phyloP scores from a whole-genome alignment of 2,888 invertebrate species.

The Labia minor region DNA sequence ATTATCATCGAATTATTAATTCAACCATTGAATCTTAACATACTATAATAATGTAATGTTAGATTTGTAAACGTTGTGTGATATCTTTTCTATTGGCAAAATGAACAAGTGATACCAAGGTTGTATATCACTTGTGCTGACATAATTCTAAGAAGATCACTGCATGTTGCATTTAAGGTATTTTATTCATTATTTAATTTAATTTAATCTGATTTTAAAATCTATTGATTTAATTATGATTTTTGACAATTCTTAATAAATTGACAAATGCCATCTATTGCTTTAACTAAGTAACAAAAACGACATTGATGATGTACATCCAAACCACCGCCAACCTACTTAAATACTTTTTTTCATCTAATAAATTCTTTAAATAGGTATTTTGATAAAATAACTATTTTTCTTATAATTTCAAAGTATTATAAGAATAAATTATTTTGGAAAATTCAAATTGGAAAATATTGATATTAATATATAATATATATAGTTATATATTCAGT shows the following conservation, averaged over 20 bases:
- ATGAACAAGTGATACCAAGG: neutral
- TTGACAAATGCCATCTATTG: neutral
- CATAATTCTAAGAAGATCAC: neutral
- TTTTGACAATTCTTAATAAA: neutral
- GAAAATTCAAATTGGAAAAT: too few relatives aligned
- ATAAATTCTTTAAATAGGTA: neutral
- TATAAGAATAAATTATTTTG: too few relatives aligned
- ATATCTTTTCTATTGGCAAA: neutral
- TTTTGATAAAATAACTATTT: too few relatives aligned
- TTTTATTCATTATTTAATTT: neutral
- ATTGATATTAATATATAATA: too few relatives aligned
- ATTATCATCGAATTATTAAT: neutral
- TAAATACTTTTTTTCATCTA: neutral
- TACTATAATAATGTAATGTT: neutral
- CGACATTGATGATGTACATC: neutral
- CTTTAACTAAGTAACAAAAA: neutral
- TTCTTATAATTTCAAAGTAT: too few relatives aligned
- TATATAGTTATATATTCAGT: too few relatives aligned
- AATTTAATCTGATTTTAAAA: neutral
- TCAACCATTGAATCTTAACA: neutral
- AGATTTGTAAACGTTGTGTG: neutral
- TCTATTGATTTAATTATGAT: neutral
- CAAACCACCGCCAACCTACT: neutral
- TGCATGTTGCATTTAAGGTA: constrained; percentile 1
- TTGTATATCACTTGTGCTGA: neutral